Conservation (phyloP, 2,888 invertebrate species). For the Liposcelis brunnea region DNA sequence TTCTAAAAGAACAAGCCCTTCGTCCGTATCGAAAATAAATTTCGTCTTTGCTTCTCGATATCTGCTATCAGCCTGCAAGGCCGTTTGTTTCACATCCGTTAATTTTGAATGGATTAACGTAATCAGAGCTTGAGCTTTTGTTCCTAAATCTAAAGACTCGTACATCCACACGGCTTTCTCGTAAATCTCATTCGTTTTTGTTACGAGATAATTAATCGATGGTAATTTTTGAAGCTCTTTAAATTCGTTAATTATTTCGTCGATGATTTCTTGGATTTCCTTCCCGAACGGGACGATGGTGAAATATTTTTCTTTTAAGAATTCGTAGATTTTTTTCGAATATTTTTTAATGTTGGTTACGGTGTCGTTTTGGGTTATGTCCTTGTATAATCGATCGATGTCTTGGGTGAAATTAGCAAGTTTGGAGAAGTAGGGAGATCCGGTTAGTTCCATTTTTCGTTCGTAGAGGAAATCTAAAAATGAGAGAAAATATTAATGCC, state of each 20-base stretch:
- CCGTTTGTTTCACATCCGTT: constrained; percentile 55
- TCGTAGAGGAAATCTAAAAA: constrained; percentile 57
- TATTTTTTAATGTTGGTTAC: constrained; percentile 66
- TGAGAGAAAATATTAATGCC: constrained; percentile 11
- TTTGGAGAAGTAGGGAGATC: constrained; percentile 64
- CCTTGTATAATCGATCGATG: constrained; percentile 58
- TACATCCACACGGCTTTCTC: constrained; percentile 51
- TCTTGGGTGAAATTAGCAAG: constrained; percentile 66
- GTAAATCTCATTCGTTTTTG: constrained; percentile 41
- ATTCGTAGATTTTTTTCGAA: constrained; percentile 43
- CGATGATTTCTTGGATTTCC: constrained; percentile 42
- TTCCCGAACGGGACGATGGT: constrained; percentile 48
- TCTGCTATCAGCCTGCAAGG: constrained; percentile 62
- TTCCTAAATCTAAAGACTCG: constrained; percentile 56
- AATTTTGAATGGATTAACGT: constrained; percentile 50
- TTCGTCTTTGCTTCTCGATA: constrained; percentile 72
- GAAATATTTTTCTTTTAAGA: constrained; percentile 47
- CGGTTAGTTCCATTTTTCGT: constrained; percentile 58
- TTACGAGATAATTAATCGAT: constrained; percentile 36
- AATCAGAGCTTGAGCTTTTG: constrained; percentile 43
- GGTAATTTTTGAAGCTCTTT: constrained; percentile 42
- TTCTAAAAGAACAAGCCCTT: constrained; percentile 58
- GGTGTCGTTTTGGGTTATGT: constrained; percentile 57
- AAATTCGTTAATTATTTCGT: constrained; percentile 42
- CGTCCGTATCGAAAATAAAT: constrained; percentile 66